Base-by-base conservation (phyloP, 2,888 invertebrate genomes). In the Rosalia funebris region DNA sequence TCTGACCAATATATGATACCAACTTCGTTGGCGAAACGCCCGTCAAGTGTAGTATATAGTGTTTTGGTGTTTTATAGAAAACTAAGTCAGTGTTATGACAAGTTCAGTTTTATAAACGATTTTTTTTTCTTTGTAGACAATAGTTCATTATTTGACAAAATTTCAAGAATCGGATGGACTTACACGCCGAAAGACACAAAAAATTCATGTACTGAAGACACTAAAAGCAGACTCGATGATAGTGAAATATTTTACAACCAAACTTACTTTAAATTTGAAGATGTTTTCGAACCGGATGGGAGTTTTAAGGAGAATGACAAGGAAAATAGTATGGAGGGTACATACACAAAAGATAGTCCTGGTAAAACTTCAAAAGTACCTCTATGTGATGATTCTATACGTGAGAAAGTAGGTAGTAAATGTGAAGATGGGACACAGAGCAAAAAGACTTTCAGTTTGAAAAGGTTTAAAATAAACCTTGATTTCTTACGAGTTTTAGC, bases 401-500 rank as follows among this genome's bases (percentile, higher is more conserved):
- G 19, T 12, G 11, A 14, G 20, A 16, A 20, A 16, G 12, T 15
- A 14, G 15, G 9, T 14, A 37, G 11, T 11, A 1, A 45, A 45
- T 14, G 32, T 17, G 34, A 50, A n/a, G 7, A 34, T 11, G 48
- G 57, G 11, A 41, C 36, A 16, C 52, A 41, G 42, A 46, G 46
- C 12, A 63, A 52, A 37, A 45, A 39, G 2, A 54, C 36, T 17
- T 63, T 63, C 31, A 56, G 20, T 42, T 52, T 63, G 17, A 63
- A 58, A 20, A 53, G 58, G 39, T 63, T 63, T 52, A 63, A 58
- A 20, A 48, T 63, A 36, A 60, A 55, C 9, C 14, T 63, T 10
- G 46, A 60, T 47, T 63, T 63, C 14, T 50, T 63, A 7, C 48
- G 60, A 17, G 44, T 47, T 25, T 16, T 63, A 16, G 47, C 57